A percentile compares a stretch with the other conserved stretches of the same genome.
Conservation (phyloP, 2,113 vertebrate species). For the Clarias macrocephalus region DNA sequence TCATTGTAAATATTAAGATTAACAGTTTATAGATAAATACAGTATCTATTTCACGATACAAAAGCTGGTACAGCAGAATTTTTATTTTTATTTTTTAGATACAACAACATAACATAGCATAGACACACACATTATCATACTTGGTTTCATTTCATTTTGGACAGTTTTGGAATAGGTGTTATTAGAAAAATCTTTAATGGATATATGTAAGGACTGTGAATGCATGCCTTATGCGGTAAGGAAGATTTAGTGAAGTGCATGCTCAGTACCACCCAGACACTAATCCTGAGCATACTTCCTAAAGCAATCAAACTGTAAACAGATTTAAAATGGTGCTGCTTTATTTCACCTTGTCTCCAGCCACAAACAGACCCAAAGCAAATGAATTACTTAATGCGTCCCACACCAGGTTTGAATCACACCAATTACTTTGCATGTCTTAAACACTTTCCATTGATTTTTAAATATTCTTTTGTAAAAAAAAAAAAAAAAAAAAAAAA, state of each 20-base stretch:
- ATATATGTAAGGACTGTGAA: not conserved
- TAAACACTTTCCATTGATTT: constrained; percentile 52
- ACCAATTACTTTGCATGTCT: constrained; percentile 74
- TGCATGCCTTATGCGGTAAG: not conserved
- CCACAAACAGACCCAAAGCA: constrained; percentile 70
- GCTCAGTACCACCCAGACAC: constrained; percentile 53
- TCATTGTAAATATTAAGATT: not conserved
- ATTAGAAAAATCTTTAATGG: not conserved
- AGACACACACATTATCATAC: not conserved
- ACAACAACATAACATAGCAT: not conserved
- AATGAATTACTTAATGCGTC: constrained; percentile 35
- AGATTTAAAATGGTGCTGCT: constrained; percentile 63
- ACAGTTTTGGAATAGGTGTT: not conserved
- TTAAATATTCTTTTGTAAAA: constrained; percentile 62
- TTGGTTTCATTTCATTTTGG: not conserved
- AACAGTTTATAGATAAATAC: too few relatives aligned
- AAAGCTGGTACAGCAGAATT: not conserved
- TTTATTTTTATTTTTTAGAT: not conserved
- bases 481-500: not conserved
- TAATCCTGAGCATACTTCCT: constrained; percentile 67
- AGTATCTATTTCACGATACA: not conserved
- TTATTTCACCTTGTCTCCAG: constrained; percentile 65
- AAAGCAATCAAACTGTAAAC: constrained; percentile 69
- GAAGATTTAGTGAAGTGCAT: constrained; percentile 35
- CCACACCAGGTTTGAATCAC: not conserved